Percentiles rank a stretch among this genome's conserved stretches.
Conservation (phyloP, 2,888 invertebrate genomes). For the Hydriomena furcata region DNA sequence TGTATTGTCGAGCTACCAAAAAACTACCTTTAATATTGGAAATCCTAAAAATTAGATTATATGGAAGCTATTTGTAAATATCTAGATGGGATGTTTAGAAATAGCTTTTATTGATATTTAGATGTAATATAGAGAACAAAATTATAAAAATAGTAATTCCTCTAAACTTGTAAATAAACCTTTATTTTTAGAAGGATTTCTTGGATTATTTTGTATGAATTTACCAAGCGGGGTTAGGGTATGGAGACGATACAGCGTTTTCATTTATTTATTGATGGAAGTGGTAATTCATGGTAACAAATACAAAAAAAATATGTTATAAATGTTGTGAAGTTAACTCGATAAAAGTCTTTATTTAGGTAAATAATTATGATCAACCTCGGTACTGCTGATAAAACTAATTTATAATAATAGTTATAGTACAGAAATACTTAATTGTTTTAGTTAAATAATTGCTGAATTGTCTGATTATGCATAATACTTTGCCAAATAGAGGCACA, state of each 20-base stretch:
- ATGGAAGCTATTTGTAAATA: constrained; percentile 75
- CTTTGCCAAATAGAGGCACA: constrained; percentile 10
- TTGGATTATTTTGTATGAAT: constrained; percentile 48
- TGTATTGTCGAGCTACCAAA: constrained; percentile 39
- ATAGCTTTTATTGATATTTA: constrained; percentile 72
- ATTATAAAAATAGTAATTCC: constrained; percentile 76
- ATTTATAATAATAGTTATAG: constrained; percentile 17
- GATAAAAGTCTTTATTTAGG: constrained; percentile 4
- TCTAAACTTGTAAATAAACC: constrained; percentile 78
- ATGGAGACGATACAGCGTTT: constrained; percentile 9
- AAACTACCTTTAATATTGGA: constrained; percentile 40
- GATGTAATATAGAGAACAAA: constrained; percentile 56
- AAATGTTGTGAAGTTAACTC: constrained; percentile 8
- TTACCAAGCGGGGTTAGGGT: constrained; percentile 23
- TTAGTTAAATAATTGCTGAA: constrained; percentile 6
- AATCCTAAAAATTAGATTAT: constrained; percentile 42
- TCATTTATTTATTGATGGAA: constrained; percentile 20
- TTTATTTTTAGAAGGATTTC: constrained; percentile 73
- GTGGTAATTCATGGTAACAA: constrained; percentile 11
- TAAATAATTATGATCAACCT: constrained; percentile 7
- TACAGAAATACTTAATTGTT: constrained; percentile 20
- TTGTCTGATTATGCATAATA: constrained; percentile 15
- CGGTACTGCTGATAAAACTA: constrained; percentile 7
- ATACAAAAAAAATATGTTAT: constrained; percentile 12
- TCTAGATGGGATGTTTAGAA: constrained; percentile 57